Conservation (phyloP, 2,113 vertebrate genomes). For the Bos javanicus region DNA sequence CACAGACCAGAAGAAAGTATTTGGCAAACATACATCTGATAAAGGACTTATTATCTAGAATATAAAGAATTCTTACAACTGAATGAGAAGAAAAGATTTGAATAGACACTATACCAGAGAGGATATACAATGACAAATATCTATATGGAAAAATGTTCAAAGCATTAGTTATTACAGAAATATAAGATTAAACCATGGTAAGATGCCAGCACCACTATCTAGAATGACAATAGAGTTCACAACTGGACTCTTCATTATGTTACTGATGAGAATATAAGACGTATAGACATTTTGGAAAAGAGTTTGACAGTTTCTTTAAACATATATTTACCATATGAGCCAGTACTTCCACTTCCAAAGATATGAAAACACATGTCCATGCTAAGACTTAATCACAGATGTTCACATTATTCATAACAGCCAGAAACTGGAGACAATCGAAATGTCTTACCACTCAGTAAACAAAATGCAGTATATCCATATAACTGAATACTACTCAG, state of each 20-base stretch:
- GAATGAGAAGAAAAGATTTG: background rate
- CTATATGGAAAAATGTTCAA: background rate
- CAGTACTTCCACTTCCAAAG: background rate
- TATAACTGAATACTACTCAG: background rate
- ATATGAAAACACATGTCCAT: background rate
- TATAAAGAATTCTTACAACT: background rate
- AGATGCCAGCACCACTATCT: background rate
- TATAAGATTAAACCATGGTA: background rate
- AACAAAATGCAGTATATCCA: background rate
- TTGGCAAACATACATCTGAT: background rate
- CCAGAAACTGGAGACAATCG: background rate
- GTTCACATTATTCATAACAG: background rate
- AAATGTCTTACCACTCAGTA: background rate
- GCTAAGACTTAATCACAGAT: background rate
- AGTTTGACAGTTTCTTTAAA: slow-evolving; percentile 1
- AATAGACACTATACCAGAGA: background rate
- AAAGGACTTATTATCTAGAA: background rate
- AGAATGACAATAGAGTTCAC: background rate
- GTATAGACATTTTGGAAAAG: background rate
- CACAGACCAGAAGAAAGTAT: background rate
- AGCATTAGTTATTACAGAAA: background rate
- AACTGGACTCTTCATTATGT: background rate
- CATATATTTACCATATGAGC: background rate
- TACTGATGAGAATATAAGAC: background rate
- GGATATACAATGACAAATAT: background rate